These are phyloP conservation scores for Pitangus sulphuratus DNA, from an alignment of 2,797 vertebrate genomes.

Conservation along the genomic window DNA sequence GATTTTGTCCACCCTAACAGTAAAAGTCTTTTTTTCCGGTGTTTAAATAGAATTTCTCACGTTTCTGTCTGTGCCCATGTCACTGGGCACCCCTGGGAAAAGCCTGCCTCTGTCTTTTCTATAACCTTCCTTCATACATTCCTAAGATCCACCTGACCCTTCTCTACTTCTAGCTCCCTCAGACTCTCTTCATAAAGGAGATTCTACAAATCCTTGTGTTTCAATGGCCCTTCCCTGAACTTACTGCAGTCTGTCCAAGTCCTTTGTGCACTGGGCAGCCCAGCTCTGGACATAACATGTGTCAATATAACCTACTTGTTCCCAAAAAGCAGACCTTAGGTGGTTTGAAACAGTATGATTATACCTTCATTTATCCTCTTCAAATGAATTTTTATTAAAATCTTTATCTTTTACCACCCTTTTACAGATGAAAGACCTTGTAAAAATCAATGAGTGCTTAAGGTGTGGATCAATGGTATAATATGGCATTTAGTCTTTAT, in stretches of 20 bases:
- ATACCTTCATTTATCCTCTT: neutral
- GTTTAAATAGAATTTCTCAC: neutral
- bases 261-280: neutral
- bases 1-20: neutral
- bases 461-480: constrained; percentile 4
- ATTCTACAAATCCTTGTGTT: neutral
- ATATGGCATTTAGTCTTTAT: constrained; percentile 21
- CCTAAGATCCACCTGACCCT: neutral
- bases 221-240: neutral
- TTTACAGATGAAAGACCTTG: constrained; percentile 3
- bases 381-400: constrained; percentile 34
- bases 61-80: neutral
- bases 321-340: neutral
- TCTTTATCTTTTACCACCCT: neutral
- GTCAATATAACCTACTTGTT: neutral
- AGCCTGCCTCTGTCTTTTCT: neutral
- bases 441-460: constrained; percentile 46
- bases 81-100: neutral
- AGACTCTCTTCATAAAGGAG: neutral
- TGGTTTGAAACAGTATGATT: neutral
- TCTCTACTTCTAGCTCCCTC: neutral
- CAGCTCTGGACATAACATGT: neutral
- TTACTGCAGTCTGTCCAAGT: neutral
- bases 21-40: neutral
- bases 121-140: neutral